These are phyloP conservation scores for Polyommatus icarus DNA, from an alignment of 2,888 invertebrate genomes.

Conservation along the genomic window DNA sequence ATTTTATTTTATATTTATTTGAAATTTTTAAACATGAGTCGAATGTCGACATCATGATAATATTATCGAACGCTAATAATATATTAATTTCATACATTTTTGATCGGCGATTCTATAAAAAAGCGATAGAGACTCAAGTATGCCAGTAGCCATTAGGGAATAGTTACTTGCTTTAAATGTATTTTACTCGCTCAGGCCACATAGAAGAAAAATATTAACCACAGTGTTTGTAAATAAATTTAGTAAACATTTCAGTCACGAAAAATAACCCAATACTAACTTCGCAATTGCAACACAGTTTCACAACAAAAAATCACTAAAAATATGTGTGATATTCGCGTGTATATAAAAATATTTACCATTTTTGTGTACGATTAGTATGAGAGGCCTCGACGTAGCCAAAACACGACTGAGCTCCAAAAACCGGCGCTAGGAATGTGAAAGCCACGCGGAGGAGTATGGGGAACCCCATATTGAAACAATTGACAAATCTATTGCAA, in stretches of 20 bases:
- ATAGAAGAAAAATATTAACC: background rate
- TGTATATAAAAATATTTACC: slow-evolving; percentile 46
- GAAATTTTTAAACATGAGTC: too few species aligned
- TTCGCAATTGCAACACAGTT: background rate
- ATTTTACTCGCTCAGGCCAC: background rate
- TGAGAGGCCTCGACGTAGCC: slow-evolving; percentile 42
- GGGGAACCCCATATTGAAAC: slow-evolving; percentile 6
- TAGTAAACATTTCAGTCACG: background rate
- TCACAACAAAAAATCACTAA: background rate
- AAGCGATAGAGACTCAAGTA: too few species aligned
- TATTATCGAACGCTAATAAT: too few species aligned
- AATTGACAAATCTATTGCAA: background rate
- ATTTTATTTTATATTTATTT: too few species aligned
- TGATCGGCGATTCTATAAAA: too few species aligned
- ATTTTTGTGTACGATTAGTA: slow-evolving; percentile 40
- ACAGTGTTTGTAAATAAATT: background rate
- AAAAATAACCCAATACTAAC: background rate
- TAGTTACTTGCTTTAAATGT: background rate
- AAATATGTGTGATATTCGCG: background rate
- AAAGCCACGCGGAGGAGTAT: background rate
- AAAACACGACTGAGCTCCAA: slow-evolving; percentile 44
- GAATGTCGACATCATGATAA: too few species aligned
- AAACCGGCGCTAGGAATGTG: slow-evolving; percentile 1
- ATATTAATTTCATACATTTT: too few species aligned
- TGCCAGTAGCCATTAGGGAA: too few species aligned